Evolutionary conservation across 1,140 invertebrate genomes (phyloP), one percentile per base, ranked within the genome.

Genomic region (Diabrotica undecimpunctata): DNA sequence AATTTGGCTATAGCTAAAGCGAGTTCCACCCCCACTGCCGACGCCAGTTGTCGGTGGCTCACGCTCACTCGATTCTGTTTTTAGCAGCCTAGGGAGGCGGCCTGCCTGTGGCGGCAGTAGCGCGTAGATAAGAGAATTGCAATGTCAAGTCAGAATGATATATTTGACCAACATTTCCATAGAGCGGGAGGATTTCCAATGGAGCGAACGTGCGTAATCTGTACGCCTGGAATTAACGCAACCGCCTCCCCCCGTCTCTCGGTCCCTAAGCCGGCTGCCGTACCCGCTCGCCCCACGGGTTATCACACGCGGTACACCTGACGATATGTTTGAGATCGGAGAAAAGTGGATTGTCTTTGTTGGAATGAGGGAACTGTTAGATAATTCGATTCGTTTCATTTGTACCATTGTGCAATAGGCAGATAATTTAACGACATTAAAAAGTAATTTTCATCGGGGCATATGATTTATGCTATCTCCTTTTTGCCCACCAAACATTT

Each of bases 121-220:
- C 82, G 77, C 80, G 81, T 80, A 87, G 87, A 90, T 89, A 89
- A 89, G 88, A 89, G 88, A 90, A 90, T 90, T 89, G 88, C 86
- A 87, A 88, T 89, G 88, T 89, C 88, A 89, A 86, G 85, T 85
- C 85, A 80, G 87, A 87, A 89, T 90, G 88, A 89, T 89, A 89
- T 90, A 90, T 90, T 89, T 89, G 87, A 87, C 87, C 87, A 88
- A 87, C 86, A 89, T 89, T 89, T 89, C 86, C 87, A 88, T 88
- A 88, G 83, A 83, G 65, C 70, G 59, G 71, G 73, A 76, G 73
- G 74, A 76, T 78, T 78, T 74, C 77, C 77, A 79, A 79, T 79
- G 77, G 77, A 79, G 75, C 77, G 77, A 74, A 78, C 77, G 77
- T 77, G 77, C 77, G 76, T 78, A 78, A 78, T 78, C 77, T 78